Conservation (phyloP, 2,113 vertebrate genomes). For the Mungos mungo region DNA sequence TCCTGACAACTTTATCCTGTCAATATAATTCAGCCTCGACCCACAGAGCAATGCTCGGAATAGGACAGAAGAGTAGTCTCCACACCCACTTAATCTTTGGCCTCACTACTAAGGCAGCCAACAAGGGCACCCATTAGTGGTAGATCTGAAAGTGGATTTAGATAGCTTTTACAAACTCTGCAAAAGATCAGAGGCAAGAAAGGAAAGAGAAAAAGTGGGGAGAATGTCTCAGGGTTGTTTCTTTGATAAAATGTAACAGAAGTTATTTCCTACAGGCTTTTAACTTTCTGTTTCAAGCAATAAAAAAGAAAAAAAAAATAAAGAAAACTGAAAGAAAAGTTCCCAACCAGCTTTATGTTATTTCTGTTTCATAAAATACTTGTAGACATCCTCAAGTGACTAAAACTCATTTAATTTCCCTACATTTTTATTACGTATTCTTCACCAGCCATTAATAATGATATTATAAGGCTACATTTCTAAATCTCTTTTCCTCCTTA, state of each 20-base stretch:
- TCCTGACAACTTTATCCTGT: constrained; percentile 14
- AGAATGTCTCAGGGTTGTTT: constrained; percentile 29
- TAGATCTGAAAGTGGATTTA: background rate
- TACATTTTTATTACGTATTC: background rate
- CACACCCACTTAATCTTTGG: constrained; percentile 47
- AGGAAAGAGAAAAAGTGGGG: background rate
- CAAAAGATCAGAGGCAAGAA: constrained; percentile 37
- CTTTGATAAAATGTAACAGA: constrained; percentile 42
- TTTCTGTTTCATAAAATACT: constrained; percentile 38
- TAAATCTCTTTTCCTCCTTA: constrained; percentile 1
- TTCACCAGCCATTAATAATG: background rate
- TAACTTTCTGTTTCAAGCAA: background rate
- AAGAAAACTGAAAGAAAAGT: background rate
- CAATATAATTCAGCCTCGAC: background rate
- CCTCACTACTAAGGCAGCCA: background rate
- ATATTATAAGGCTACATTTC: background rate
- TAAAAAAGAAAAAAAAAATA: background rate
- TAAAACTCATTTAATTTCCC: constrained; percentile 43
- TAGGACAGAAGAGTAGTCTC: background rate
- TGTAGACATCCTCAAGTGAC: background rate
- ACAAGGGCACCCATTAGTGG: constrained; percentile 34
- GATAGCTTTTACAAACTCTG: background rate
- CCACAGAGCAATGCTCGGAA: background rate
- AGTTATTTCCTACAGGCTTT: background rate
- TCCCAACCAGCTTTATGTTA: background rate